A percentile compares a stretch with the other conserved stretches of the same genome.
Conservation (phyloP, 2,113 vertebrate species). For the Centropristis striata region DNA sequence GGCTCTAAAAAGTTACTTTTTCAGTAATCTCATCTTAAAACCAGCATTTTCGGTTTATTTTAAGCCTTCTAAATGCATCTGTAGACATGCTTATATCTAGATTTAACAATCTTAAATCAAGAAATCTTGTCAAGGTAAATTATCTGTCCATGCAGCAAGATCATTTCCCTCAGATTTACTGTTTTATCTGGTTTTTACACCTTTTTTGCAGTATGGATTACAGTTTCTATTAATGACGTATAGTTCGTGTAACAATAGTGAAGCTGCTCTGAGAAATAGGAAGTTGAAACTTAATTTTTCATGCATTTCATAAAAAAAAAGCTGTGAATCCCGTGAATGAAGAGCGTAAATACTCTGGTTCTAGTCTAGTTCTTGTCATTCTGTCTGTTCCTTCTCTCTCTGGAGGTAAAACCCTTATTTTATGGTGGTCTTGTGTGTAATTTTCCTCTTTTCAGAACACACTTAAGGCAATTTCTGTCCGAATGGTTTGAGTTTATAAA, state of each 20-base stretch:
- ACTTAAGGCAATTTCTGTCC: constrained; percentile 46
- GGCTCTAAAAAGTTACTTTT: no score
- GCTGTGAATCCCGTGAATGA: constrained; percentile 6
- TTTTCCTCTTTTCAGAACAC: constrained; percentile 48
- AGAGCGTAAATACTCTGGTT: not conserved
- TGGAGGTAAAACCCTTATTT: constrained; percentile 33
- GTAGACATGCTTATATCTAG: no score
- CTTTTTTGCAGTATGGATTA: no score
- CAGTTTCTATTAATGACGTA: constrained; percentile 63
- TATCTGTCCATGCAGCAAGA: no score
- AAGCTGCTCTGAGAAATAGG: constrained; percentile 22
- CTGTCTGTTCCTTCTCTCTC: constrained; percentile 9
- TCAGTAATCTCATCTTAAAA: no score
- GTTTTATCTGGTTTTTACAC: no score
- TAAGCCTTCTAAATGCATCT: no score
- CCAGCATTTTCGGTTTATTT: no score
- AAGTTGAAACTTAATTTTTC: constrained; percentile 1
- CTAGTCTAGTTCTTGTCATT: constrained; percentile 28
- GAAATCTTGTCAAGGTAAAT: no score
- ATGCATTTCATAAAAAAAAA: not conserved
- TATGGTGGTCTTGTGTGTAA: constrained; percentile 22
- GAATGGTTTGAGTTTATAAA: constrained; percentile 28
- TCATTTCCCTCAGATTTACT: no score
- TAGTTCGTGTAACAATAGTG: constrained; percentile 35
- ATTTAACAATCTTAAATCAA: no score